Conservation (phyloP, 1,140 invertebrate species). For the Bicyclus anynana region DNA sequence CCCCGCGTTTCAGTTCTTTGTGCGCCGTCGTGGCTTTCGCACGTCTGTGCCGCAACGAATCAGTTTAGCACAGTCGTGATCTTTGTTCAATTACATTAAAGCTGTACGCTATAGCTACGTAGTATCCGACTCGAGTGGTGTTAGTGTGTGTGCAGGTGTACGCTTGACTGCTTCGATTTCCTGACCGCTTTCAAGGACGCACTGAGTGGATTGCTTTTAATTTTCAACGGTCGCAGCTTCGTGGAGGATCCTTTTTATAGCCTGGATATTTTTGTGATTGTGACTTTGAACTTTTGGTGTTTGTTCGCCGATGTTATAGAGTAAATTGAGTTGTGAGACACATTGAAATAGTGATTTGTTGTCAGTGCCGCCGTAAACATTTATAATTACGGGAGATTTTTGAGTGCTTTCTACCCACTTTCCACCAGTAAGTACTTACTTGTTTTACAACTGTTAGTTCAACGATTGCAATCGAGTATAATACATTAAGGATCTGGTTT, state of each 20-base stretch:
- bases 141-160: slow-evolving; percentile 55
- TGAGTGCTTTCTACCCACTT: slow-evolving; percentile 14
- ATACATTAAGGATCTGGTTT: too few relatives aligned
- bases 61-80: slow-evolving; percentile 52
- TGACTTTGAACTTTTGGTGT: slow-evolving; percentile 35
- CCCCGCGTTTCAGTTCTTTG: slow-evolving; percentile 72
- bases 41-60: slow-evolving; percentile 48
- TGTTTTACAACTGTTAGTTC: neutral
- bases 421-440: slow-evolving; percentile 17
- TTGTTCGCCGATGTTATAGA: slow-evolving; percentile 3
- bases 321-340: slow-evolving; percentile 14
- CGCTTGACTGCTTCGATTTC: slow-evolving; percentile 42
- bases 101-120: slow-evolving; percentile 20
- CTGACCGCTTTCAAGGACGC: slow-evolving; percentile 52
- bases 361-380: slow-evolving; percentile 28
- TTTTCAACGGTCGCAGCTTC: slow-evolving; percentile 30
- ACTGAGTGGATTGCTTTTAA: slow-evolving; percentile 41
- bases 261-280: slow-evolving; percentile 54
- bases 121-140: slow-evolving; percentile 42
- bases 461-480: too few relatives aligned
- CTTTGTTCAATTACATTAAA: slow-evolving; percentile 37
- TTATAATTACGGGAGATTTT: slow-evolving; percentile 8
- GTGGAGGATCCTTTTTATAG: slow-evolving; percentile 38
- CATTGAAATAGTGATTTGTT: slow-evolving; percentile 16
- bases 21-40: slow-evolving; percentile 55